phyloP scores from a whole-genome alignment of 2,888 invertebrate species.

The Enoplolaimus lenunculus region DNA sequence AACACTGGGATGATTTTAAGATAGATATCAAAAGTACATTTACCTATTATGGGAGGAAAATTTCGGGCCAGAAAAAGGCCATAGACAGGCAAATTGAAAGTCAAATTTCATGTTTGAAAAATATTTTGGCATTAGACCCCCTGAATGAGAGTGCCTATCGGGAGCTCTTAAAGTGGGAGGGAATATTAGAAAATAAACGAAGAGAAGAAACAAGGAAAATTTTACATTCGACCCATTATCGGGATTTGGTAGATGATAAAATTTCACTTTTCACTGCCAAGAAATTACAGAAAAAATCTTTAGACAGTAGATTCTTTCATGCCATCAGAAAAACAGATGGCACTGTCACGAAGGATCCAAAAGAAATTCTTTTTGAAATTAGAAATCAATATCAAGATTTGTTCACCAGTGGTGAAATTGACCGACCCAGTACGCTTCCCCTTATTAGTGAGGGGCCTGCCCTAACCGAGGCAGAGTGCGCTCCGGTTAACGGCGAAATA shows the following conservation, averaged over 20 bases:
- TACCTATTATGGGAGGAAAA: no score
- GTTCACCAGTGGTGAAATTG: background rate
- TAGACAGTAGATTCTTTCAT: background rate
- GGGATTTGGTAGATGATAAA: background rate
- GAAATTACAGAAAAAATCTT: background rate
- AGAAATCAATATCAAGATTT: background rate
- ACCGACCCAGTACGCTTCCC: background rate
- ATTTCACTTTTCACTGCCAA: background rate
- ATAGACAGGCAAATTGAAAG: no score
- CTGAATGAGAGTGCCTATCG: no score
- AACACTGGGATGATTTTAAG: background rate
- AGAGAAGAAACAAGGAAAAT: no score
- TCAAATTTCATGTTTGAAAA: no score
- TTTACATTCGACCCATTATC: background rate
- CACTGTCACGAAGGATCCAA: background rate
- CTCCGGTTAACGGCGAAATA: background rate
- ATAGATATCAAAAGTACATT: no score
- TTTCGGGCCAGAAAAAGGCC: no score
- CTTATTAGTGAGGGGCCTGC: background rate
- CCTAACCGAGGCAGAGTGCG: background rate
- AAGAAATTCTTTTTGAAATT: background rate
- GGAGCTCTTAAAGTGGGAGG: no score
- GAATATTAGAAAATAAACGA: no score
- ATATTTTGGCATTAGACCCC: no score
- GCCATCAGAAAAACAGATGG: background rate